Conservation (phyloP, 2,797 vertebrate species). For the Cossypha niveicapilla region DNA sequence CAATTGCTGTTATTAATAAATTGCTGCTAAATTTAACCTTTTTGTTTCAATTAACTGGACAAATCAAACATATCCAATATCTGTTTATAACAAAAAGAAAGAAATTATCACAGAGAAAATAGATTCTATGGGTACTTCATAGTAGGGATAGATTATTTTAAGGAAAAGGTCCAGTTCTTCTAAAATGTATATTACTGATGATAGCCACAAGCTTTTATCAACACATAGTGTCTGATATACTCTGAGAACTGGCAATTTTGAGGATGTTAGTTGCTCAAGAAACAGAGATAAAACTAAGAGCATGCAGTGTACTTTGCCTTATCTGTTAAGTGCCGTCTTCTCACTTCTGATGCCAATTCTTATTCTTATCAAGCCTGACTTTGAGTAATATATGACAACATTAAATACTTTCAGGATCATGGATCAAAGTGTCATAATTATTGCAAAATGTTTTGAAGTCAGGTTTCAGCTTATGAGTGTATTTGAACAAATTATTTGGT, state of each 20-base stretch:
- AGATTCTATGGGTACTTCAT: background rate
- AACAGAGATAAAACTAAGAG: background rate
- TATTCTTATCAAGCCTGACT: background rate
- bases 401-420: background rate
- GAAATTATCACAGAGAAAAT: background rate
- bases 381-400: background rate
- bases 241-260: background rate
- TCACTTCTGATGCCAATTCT: background rate
- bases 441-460: background rate
- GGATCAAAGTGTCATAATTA: background rate
- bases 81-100: no score
- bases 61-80: no score
- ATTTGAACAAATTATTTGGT: background rate
- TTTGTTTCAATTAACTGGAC: no score
- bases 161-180: background rate
- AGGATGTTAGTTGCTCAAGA: background rate
- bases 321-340: background rate
- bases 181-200: background rate
- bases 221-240: background rate
- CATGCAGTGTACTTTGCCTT: background rate
- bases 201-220: background rate
- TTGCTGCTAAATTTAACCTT: no score
- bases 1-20: no score
- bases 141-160: background rate
- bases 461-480: background rate